These are phyloP conservation scores for Lepus americanus DNA, from an alignment of 2,113 vertebrate species.

Conservation along the genomic window DNA sequence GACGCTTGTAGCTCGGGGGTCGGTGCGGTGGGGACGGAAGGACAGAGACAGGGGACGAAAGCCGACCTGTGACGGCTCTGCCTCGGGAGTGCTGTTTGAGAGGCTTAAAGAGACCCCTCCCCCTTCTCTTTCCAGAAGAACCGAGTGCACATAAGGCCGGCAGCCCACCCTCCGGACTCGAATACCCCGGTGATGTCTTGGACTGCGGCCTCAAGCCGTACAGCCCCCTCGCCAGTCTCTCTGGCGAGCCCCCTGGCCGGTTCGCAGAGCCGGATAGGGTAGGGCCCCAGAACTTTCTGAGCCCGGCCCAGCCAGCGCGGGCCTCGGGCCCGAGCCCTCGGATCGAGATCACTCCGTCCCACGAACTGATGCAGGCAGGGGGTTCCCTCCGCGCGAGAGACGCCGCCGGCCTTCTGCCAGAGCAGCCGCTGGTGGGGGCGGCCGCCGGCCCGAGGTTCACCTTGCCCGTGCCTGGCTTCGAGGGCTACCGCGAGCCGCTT, in stretches of 20 bases:
- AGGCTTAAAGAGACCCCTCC: constrained; percentile 92
- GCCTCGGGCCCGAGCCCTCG: constrained; percentile 95
- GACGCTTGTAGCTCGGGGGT: background rate
- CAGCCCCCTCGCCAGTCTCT: constrained; percentile 88
- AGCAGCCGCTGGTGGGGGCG: constrained; percentile 88
- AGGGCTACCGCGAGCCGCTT: constrained; percentile 96
- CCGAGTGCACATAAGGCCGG: constrained; percentile 93
- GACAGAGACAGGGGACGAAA: background rate
- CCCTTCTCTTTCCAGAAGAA: constrained; percentile 96
- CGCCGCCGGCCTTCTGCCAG: constrained; percentile 91
- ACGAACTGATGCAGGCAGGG: constrained; percentile 95
- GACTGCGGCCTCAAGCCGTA: constrained; percentile 95
- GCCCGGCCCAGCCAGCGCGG: constrained; percentile 88
- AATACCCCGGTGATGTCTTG: constrained; percentile 91
- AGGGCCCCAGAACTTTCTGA: constrained; percentile 92
- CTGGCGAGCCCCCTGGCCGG: constrained; percentile 90
- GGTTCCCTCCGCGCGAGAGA: constrained; percentile 90
- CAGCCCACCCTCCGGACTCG: constrained; percentile 92
- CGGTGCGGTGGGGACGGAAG: background rate
- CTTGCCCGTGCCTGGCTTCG: constrained; percentile 96
- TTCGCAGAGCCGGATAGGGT: constrained; percentile 92
- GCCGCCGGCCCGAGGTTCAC: constrained; percentile 94
- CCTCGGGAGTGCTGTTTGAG: constrained; percentile 85
- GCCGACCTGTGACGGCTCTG: constrained; percentile 85
- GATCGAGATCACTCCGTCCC: constrained; percentile 98